Conservation (phyloP, 2,888 invertebrate genomes). For the Polylopha cassiicola region DNA sequence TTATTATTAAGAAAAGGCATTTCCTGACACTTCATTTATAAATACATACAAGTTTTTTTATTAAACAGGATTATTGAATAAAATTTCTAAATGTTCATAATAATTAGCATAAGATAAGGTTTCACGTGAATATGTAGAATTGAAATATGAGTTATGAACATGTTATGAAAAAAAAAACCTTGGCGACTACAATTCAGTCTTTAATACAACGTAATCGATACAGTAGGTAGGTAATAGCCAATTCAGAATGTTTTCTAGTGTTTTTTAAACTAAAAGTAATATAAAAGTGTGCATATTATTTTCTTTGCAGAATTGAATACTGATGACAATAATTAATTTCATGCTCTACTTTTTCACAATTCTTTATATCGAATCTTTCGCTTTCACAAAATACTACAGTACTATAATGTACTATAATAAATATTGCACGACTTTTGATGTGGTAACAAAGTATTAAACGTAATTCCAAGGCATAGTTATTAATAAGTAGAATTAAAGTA, state of each 20-base stretch:
- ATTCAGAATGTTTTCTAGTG: too few species aligned
- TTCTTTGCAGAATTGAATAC: too few species aligned
- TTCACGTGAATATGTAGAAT: slow-evolving; percentile 3
- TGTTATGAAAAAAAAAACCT: slow-evolving; percentile 11
- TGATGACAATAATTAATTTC: slow-evolving; percentile 5
- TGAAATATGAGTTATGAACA: slow-evolving; percentile 6
- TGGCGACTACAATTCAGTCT: slow-evolving; percentile 17
- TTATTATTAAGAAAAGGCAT: slow-evolving; percentile 38
- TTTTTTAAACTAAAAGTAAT: too few species aligned
- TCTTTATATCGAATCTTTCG: too few species aligned
- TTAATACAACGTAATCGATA: slow-evolving; percentile 12
- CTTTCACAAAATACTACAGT: too few species aligned
- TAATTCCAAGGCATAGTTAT: slow-evolving; percentile 19
- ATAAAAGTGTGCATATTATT: too few species aligned
- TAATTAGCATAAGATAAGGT: slow-evolving; percentile 19
- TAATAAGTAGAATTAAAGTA: slow-evolving; percentile 11
- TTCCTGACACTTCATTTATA: slow-evolving; percentile 18
- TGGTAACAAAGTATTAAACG: slow-evolving; percentile 19
- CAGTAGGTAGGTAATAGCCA: too few species aligned
- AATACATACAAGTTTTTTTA: too few species aligned
- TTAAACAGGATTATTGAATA: slow-evolving; percentile 1
- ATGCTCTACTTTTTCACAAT: too few species aligned
- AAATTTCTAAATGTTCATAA: slow-evolving; percentile 13
- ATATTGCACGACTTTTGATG: slow-evolving; percentile 20
- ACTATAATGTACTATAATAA: too few species aligned